Percentiles rank a stretch among this genome's conserved stretches.
phyloP scores from a whole-genome alignment of 2,797 vertebrate genomes.

The Yasuhikotakia modesta region DNA sequence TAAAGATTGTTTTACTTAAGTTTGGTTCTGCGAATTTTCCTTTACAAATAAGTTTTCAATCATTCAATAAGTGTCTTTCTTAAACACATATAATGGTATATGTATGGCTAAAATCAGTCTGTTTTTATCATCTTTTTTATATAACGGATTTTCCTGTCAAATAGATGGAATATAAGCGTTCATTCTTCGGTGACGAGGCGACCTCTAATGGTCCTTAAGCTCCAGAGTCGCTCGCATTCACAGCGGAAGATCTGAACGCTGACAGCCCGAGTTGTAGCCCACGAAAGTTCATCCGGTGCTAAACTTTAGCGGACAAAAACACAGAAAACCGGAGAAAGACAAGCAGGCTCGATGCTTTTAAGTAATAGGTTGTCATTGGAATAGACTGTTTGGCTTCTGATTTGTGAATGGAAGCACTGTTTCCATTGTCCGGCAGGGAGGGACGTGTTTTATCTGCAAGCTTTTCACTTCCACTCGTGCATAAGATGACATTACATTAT shows the following conservation, averaged over 20 bases:
- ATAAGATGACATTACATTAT: constrained; percentile 2
- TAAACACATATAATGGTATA: neutral
- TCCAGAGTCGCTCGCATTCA: neutral
- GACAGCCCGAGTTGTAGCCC: constrained; percentile 19
- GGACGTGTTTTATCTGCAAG: neutral
- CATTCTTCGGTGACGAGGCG: constrained; percentile 34
- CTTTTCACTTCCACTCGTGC: constrained; percentile 31
- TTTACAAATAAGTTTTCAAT: too few relatives aligned
- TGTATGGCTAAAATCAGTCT: neutral
- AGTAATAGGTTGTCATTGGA: neutral
- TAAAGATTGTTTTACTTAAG: too few relatives aligned
- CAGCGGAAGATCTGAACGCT: constrained; percentile 2
- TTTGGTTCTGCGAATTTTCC: too few relatives aligned
- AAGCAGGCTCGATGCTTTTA: constrained; percentile 19
- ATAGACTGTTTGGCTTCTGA: neutral
- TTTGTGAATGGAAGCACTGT: neutral
- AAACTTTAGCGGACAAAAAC: neutral
- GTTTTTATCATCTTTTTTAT: neutral
- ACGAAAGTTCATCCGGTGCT: constrained; percentile 18
- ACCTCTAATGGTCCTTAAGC: constrained; percentile 46
- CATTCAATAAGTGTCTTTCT: too few relatives aligned
- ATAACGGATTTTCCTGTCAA: neutral
- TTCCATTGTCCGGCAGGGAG: constrained; percentile 13
- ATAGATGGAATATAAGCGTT: neutral
- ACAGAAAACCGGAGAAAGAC: neutral